Evolutionary conservation across 2,888 invertebrate species (phyloP).

Genomic region (Phortica magna): DNA sequence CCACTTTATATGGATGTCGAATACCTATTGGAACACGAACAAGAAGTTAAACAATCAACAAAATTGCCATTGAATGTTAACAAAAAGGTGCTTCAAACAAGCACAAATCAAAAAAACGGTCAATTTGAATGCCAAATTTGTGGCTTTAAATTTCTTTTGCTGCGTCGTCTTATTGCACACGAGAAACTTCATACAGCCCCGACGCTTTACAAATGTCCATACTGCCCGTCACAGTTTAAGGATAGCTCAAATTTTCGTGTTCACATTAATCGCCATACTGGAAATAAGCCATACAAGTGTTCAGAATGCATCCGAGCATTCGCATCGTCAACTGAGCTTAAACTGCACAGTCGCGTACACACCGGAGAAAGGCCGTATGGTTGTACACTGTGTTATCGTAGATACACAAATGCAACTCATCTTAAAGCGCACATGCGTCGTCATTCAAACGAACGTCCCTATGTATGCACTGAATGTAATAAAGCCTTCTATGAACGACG

Average conservation of each 20-base stretch:
- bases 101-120: neutral
- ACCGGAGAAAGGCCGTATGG: conserved; percentile 49
- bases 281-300: conserved; percentile 47
- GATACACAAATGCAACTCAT: conserved; percentile 49
- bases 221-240: conserved; percentile 46
- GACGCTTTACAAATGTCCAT: conserved; percentile 44
- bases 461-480: conserved; percentile 44
- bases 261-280: conserved; percentile 49
- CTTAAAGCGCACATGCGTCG: conserved; percentile 47
- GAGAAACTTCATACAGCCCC: conserved; percentile 39
- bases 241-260: conserved; percentile 51
- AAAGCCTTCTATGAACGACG: conserved; percentile 49
- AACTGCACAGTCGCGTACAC: conserved; percentile 47
- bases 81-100: neutral
- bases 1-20: neutral
- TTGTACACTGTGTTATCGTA: conserved; percentile 47
- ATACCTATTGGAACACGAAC: neutral
- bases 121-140: conserved; percentile 1
- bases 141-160: neutral
- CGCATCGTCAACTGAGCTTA: conserved; percentile 46
- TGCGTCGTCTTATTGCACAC: conserved; percentile 34
- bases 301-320: conserved; percentile 45
- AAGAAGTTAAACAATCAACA: neutral
- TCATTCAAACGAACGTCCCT: conserved; percentile 44
- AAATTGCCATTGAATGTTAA: neutral